These are phyloP conservation scores for Brachypteracias leptosomus DNA, from an alignment of 2,113 vertebrate species.

Conservation along the genomic window DNA sequence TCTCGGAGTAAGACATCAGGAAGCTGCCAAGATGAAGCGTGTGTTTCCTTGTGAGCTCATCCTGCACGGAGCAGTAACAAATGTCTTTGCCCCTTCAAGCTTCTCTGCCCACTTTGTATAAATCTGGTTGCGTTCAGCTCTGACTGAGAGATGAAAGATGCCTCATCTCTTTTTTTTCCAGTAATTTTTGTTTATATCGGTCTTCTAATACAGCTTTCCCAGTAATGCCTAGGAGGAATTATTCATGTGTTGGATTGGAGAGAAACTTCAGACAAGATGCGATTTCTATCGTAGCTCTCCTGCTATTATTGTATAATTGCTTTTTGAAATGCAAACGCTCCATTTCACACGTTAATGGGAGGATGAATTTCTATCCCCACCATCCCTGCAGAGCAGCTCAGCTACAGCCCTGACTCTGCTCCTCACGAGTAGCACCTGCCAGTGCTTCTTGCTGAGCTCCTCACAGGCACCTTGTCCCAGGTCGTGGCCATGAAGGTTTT, in stretches of 20 bases:
- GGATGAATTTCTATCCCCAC: neutral
- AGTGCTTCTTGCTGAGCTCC: fast-evolving
- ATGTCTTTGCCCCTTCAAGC: constrained; percentile 24
- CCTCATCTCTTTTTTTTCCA: neutral
- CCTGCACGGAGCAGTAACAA: neutral
- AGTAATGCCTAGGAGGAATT: constrained; percentile 11
- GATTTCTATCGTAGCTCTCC: neutral
- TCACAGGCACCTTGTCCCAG: neutral
- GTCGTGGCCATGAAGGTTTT: neutral
- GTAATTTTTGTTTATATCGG: neutral
- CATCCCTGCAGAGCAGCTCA: neutral
- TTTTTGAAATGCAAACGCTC: neutral
- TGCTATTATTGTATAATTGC: constrained; percentile 26
- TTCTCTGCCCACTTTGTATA: constrained; percentile 34
- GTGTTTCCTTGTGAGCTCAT: neutral
- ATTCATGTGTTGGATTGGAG: constrained; percentile 22
- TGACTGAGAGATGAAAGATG: neutral
- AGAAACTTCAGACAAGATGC: neutral
- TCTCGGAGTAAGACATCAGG: constrained; percentile 31
- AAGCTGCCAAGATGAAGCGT: constrained; percentile 19
- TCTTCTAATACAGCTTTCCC: neutral
- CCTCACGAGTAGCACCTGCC: fast-evolving
- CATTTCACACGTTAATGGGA: neutral
- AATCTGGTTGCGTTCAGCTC: constrained; percentile 5
- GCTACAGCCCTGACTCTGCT: neutral